Conservation (phyloP, 2,888 invertebrate species). For the Galerucella calmariensis region DNA sequence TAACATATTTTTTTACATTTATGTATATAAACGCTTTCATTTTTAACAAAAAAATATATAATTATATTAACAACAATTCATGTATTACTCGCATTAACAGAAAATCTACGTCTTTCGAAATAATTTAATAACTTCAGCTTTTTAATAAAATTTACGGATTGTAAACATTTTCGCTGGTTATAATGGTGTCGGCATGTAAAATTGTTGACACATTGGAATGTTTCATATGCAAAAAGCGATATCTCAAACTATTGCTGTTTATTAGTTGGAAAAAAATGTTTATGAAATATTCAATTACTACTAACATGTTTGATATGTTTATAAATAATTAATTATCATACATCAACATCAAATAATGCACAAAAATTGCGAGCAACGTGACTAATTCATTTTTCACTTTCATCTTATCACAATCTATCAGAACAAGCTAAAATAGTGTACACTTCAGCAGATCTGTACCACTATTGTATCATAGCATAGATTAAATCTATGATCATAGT, state of each 20-base stretch:
- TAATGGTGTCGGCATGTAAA: neutral
- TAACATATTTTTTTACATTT: constrained; percentile 31
- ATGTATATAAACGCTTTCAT: constrained; percentile 33
- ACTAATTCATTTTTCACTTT: constrained; percentile 14
- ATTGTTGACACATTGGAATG: neutral
- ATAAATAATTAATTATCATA: neutral
- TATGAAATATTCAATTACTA: neutral
- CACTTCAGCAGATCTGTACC: constrained; percentile 2
- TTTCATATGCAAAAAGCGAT: neutral
- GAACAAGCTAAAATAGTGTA: constrained; percentile 6
- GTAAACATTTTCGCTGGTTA: constrained; percentile 2
- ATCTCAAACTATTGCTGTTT: too few species aligned
- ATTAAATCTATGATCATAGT: neutral
- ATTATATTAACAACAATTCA: constrained; percentile 49
- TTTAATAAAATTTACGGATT: constrained; percentile 29
- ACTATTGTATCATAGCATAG: neutral
- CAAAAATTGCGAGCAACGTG: constrained; percentile 8
- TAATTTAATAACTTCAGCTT: constrained; percentile 43
- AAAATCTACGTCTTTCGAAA: constrained; percentile 61
- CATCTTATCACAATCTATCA: neutral
- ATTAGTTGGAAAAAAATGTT: neutral
- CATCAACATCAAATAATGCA: constrained; percentile 1
- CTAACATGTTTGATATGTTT: neutral
- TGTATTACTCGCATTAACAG: constrained; percentile 54
- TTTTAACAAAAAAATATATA: constrained; percentile 26